Evolutionary conservation across 2,113 vertebrate species (phyloP).

Genomic region (Oceanites oceanicus): DNA sequence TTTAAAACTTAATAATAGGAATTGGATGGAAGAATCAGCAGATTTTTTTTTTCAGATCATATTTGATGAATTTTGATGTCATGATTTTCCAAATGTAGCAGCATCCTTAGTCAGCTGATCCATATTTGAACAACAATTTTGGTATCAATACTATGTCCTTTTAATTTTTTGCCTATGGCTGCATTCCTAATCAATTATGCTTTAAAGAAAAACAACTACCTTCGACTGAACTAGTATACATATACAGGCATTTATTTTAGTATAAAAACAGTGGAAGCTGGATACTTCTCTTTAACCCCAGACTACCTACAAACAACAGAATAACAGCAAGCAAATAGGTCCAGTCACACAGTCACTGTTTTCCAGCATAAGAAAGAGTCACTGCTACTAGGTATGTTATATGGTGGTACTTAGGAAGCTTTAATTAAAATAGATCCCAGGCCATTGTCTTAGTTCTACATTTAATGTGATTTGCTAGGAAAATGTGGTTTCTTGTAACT

Average conservation of each 20-base stretch:
- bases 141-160: background rate
- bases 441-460: background rate
- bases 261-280: background rate
- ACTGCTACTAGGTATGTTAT: background rate
- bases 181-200: background rate
- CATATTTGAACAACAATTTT: background rate
- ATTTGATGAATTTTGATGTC: background rate
- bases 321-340: background rate
- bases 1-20: background rate
- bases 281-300: background rate
- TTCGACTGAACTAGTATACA: background rate
- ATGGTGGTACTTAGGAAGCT: background rate
- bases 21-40: background rate
- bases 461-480: background rate
- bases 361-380: background rate
- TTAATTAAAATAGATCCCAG: background rate
- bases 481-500: background rate
- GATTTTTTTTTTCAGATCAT: background rate
- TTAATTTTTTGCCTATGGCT: background rate
- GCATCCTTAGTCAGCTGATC: background rate
- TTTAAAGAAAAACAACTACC: background rate
- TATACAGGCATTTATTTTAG: background rate
- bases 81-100: background rate
- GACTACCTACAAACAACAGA: background rate
- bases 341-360: background rate